These are phyloP conservation scores for Masnerella sp. DNA, from an alignment of 2,888 invertebrate species.

Conservation along the genomic window DNA sequence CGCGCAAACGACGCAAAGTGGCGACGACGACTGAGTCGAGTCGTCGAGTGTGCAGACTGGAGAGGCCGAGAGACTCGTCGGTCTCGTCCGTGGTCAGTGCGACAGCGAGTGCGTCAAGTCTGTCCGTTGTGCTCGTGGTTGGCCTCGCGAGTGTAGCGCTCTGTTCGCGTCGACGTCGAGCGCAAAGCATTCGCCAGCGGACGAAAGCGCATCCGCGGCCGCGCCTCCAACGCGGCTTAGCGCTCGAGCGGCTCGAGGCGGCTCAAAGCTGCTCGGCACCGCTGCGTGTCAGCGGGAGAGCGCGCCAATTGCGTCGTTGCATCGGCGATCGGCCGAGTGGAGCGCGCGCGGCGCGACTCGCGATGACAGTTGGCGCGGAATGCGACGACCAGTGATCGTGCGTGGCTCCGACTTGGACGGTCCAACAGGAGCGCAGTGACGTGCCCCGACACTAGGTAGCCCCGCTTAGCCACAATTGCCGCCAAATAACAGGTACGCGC, in stretches of 20 bases:
- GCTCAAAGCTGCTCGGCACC: no score
- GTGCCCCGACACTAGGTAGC: slow-evolving; percentile 31
- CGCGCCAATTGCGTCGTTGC: slow-evolving; percentile 37
- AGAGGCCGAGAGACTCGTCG: no score
- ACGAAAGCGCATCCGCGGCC: not conserved
- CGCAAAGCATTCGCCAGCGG: no score
- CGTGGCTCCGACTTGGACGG: slow-evolving; percentile 47
- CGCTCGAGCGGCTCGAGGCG: no score
- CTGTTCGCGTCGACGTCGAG: no score
- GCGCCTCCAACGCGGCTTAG: slow-evolving; percentile 10
- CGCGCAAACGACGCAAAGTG: slow-evolving; percentile 2
- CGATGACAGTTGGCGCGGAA: slow-evolving; percentile 48
- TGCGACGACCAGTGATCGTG: slow-evolving; percentile 48
- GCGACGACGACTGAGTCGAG: no score
- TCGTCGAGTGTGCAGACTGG: slow-evolving; percentile 20
- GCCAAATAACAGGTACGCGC: slow-evolving; percentile 48
- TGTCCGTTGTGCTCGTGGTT: no score
- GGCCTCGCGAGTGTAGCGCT: no score
- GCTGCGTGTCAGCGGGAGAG: slow-evolving; percentile 6
- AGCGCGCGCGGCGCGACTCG: slow-evolving; percentile 23
- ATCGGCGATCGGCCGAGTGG: slow-evolving; percentile 24
- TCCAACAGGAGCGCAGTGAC: slow-evolving; percentile 52
- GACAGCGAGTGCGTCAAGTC: no score
- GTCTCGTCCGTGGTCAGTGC: no score
- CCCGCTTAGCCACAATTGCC: slow-evolving; percentile 24